Evolutionary conservation across 2,888 invertebrate genomes (phyloP), one percentile per base, ranked within the genome.

Genomic region (Lapara coniferarum): DNA sequence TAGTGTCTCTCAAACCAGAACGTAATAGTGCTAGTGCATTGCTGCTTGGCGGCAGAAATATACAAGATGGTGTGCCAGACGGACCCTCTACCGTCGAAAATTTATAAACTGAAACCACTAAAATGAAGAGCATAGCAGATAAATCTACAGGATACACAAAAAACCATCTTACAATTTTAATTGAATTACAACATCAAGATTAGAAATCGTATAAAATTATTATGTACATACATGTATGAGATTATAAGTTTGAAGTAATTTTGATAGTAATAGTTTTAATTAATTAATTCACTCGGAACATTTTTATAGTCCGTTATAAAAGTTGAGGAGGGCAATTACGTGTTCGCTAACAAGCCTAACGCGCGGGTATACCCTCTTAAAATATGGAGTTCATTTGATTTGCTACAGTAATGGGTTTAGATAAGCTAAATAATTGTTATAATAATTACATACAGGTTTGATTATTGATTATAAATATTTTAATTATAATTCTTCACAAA

Each of bases 281-380:
- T 70, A 70, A 70, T 70, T 66, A 66, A 70, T 19, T 44, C 56
- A 37, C 66, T 25, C 56, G 44, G 66, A 70, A 68, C 66, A 68
- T 66, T 70, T 70, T 70, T 70, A 70, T 66, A 16, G 56, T 51
- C 70, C 70, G 70, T 66, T 70, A 70, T 70, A 70, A 70, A 69
- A 67, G 67, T 68, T 66, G 68, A 57, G 66, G 37, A 68, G 57
- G 51, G 66, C 51, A 70, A 67, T 67, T 67, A 70, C 52, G 19
- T 49, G 58, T 57, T n/a, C 44, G 66, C 44, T 51, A 66, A 69
- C 58, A 69, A 67, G 46, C 10, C 14, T 53, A 49, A 19, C 66
- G 14, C 52, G 19, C 44, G 66, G 37, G 66, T 57, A 12, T 16
- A 53, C 12, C 44, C 53, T 58, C 7, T 7, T n/a, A 37, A 66